Percentiles rank a stretch among this genome's conserved stretches.
Evolutionary conservation across 2,888 invertebrate species (phyloP).

Genomic region (Ophion ellenae): DNA sequence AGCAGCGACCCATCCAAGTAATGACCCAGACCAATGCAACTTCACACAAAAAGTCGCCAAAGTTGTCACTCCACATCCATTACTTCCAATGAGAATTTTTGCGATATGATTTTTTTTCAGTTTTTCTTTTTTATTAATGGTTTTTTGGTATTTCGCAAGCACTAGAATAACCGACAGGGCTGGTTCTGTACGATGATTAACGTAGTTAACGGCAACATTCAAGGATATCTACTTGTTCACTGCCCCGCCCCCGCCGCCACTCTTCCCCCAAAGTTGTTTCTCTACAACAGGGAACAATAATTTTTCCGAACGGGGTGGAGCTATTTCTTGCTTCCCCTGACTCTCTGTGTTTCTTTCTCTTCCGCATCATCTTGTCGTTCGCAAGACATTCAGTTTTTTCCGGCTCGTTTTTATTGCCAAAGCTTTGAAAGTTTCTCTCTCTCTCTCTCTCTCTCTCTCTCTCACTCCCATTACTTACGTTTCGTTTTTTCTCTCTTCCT

Average conservation of each 20-base stretch:
- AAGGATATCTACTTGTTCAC: neutral
- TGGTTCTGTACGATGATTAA: constrained; percentile 3
- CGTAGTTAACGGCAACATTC: neutral
- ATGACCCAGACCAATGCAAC: too few relatives aligned
- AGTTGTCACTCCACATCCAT: too few relatives aligned
- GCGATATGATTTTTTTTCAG: neutral
- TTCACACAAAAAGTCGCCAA: too few relatives aligned
- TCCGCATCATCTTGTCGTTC: constrained; percentile 16
- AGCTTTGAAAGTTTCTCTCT: neutral
- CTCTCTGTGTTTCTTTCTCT: neutral
- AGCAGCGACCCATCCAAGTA: too few relatives aligned
- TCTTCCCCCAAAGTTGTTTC: neutral
- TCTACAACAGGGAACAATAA: constrained; percentile 23
- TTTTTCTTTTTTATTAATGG: neutral
- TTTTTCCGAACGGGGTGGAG: constrained; percentile 14
- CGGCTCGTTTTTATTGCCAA: constrained; percentile 49
- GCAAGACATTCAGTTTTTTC: constrained; percentile 22
- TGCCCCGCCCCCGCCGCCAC: neutral
- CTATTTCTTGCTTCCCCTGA: neutral
- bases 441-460: constrained; percentile 15
- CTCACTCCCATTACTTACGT: neutral
- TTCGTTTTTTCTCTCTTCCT: neutral
- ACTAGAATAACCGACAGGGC: too few relatives aligned
- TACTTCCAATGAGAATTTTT: too few relatives aligned
- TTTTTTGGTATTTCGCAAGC: too few relatives aligned